These are phyloP conservation scores for Syndactyla subalaris DNA, from an alignment of 2,797 vertebrate genomes.

Conservation along the genomic window DNA sequence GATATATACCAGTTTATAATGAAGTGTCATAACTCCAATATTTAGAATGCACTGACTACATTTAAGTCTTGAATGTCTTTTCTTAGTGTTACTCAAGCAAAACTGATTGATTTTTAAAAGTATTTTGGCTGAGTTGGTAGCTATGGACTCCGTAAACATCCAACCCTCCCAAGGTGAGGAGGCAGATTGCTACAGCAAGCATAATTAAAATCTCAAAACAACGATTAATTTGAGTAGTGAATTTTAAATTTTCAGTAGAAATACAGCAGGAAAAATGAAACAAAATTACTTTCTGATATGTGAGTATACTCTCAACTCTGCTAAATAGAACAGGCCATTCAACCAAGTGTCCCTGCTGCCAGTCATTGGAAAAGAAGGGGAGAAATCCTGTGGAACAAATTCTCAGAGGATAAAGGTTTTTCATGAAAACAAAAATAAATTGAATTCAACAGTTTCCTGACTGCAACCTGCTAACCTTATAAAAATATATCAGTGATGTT, in stretches of 20 bases:
- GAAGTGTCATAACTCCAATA: background rate
- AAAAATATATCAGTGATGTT: conserved; percentile 34
- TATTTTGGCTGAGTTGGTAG: background rate
- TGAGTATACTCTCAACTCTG: background rate
- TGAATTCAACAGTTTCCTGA: conserved; percentile 43
- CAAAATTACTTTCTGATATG: background rate
- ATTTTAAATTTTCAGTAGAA: background rate
- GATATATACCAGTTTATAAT: background rate
- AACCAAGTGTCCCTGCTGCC: conserved; percentile 11
- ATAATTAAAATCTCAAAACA: conserved; percentile 21
- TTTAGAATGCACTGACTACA: background rate
- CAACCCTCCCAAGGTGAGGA: background rate
- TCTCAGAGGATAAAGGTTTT: conserved; percentile 32
- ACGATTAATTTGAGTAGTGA: background rate
- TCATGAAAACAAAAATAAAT: conserved; percentile 56
- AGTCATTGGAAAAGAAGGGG: conserved; percentile 2
- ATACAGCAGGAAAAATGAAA: background rate
- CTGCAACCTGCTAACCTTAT: conserved; percentile 29
- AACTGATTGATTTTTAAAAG: background rate
- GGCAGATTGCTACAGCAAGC: conserved; percentile 1
- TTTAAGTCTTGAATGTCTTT: background rate
- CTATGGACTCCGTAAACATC: background rate
- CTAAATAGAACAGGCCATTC: conserved; percentile 31
- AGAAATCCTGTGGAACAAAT: conserved; percentile 26
- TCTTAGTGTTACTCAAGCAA: background rate